These are phyloP conservation scores for Protobothrops flavoviridis DNA, from an alignment of 2,113 vertebrate genomes.

Conservation along the genomic window DNA sequence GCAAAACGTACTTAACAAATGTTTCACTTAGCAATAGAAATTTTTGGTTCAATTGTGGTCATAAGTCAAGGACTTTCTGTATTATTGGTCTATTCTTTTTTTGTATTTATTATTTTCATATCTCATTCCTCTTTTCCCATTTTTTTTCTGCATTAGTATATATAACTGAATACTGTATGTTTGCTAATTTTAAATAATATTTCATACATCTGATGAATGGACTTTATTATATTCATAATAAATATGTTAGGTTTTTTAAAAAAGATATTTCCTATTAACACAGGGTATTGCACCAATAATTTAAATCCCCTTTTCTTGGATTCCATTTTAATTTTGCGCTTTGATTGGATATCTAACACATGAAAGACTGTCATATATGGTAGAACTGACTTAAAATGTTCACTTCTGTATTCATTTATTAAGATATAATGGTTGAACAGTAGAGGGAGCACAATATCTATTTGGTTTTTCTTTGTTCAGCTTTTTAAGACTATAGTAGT, in stretches of 20 bases:
- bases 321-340: not conserved
- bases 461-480: not conserved
- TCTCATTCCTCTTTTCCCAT: not conserved
- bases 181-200: not conserved
- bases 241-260: not conserved
- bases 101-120: not conserved
- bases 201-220: not conserved
- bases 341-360: not conserved
- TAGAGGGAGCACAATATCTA: slow-evolving; percentile 50
- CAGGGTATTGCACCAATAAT: not conserved
- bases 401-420: not conserved
- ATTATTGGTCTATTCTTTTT: not conserved
- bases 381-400: not conserved
- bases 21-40: no score
- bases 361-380: not conserved
- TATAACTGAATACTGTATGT: not conserved
- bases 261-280: not conserved
- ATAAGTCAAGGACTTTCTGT: no score
- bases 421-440: slow-evolving; percentile 26
- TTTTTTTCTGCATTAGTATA: not conserved
- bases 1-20: no score
- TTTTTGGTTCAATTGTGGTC: no score
- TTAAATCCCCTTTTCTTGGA: not conserved
- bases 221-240: not conserved
- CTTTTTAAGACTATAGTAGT: not conserved